These are phyloP conservation scores for Perognathus longimembris DNA, from an alignment of 2,113 vertebrate genomes.

Conservation along the genomic window DNA sequence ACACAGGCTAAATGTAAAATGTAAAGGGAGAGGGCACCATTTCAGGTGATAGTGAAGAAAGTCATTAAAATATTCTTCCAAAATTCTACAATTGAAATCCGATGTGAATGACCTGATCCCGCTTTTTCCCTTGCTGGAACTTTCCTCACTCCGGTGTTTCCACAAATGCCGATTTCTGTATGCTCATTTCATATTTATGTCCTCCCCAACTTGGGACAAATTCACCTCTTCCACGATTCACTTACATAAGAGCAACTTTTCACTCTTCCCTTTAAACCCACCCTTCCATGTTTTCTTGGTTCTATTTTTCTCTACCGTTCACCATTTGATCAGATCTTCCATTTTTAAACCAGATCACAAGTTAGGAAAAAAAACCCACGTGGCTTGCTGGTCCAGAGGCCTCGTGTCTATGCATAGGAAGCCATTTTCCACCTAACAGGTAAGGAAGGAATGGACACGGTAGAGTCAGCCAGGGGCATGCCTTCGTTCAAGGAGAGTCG, in stretches of 20 bases:
- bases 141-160: background rate
- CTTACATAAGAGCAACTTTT: background rate
- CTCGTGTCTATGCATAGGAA: background rate
- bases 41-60: too few relatives aligned
- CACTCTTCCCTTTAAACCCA: background rate
- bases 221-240: background rate
- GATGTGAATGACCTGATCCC: too few relatives aligned
- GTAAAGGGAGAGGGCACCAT: too few relatives aligned
- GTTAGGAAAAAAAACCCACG: accelerated
- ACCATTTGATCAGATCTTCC: background rate
- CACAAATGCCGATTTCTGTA: background rate
- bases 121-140: accelerated
- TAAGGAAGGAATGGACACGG: background rate
- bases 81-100: too few relatives aligned
- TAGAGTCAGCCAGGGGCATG: accelerated
- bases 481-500: background rate
- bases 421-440: background rate
- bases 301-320: background rate
- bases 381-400: background rate
- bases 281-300: background rate
- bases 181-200: background rate
- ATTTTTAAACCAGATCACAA: background rate
- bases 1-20: too few relatives aligned
- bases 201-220: background rate
- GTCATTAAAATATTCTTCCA: too few relatives aligned